Evolutionary conservation across 2,113 vertebrate species (phyloP).

Genomic region (Oncorhynchus gorbuscha): DNA sequence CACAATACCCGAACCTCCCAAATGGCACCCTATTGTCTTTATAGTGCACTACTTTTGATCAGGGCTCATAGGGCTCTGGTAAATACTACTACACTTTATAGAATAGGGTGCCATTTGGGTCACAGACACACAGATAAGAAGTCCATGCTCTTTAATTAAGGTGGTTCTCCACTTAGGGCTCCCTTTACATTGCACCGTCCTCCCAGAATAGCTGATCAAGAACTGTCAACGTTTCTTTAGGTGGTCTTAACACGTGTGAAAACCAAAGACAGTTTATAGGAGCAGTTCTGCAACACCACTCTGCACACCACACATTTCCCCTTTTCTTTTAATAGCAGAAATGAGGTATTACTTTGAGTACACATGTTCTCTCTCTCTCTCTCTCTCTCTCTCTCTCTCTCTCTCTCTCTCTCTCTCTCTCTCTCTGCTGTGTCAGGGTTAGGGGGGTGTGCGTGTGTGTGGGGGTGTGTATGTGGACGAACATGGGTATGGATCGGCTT

Average conservation of each 20-base stretch:
- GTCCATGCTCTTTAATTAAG: background rate
- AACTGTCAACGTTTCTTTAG: constrained; percentile 6
- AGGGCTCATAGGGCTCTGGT: no score
- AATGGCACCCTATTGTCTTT: no score
- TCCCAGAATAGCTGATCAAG: background rate
- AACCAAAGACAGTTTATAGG: background rate
- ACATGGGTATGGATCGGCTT: constrained; percentile 7
- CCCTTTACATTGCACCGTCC: background rate
- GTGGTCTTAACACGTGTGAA: background rate
- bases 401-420: no score
- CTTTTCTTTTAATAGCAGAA: background rate
- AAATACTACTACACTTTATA: no score
- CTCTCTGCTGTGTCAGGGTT: constrained; percentile 24
- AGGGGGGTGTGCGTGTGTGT: background rate
- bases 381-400: background rate
- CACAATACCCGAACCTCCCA: no score
- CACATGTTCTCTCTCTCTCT: background rate
- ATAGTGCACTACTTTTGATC: no score
- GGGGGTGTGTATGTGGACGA: background rate
- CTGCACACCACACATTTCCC: background rate
- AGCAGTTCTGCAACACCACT: background rate
- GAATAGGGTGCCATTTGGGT: no score
- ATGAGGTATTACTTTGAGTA: background rate
- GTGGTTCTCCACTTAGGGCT: background rate
- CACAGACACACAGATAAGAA: background rate